Percentiles rank a stretch among this genome's conserved stretches.
Evolutionary conservation across 2,888 invertebrate species (phyloP).

Genomic region (Harpagoxenus sublaevis): DNA sequence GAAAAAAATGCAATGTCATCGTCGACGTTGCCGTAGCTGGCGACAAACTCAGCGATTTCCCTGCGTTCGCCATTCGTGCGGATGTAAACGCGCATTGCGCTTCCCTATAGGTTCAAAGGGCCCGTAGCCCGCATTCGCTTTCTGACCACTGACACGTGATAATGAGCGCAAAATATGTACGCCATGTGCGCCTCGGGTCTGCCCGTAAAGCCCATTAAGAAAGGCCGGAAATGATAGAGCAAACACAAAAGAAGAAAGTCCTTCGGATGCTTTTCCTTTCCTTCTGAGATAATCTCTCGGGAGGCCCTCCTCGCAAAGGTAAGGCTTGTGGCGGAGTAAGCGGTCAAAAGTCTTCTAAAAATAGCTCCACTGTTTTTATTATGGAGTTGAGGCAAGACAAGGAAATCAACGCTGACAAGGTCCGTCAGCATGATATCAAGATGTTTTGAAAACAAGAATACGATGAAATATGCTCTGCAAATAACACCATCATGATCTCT

Average conservation of each 20-base stretch:
- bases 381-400: neutral
- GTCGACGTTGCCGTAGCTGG: neutral
- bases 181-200: neutral
- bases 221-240: neutral
- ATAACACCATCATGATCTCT: neutral
- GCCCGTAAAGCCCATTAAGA: neutral
- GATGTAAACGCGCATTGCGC: neutral
- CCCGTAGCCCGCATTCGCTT: slow-evolving; percentile 9
- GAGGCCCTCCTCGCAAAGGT: neutral
- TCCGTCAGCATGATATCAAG: slow-evolving; percentile 14
- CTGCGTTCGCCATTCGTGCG: neutral
- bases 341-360: slow-evolving; percentile 4
- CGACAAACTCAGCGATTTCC: neutral
- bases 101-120: neutral
- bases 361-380: slow-evolving; percentile 17
- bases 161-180: slow-evolving; percentile 15
- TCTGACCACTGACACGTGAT: slow-evolving; percentile 6
- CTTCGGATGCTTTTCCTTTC: neutral
- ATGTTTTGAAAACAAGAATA: slow-evolving; percentile 42
- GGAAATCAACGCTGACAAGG: slow-evolving; percentile 25
- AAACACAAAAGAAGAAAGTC: neutral
- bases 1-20: slow-evolving; percentile 6
- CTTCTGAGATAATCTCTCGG: neutral
- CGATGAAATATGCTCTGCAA: neutral
- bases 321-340: neutral